Conservation (phyloP, 2,797 vertebrate species). For the Botia kubotai region DNA sequence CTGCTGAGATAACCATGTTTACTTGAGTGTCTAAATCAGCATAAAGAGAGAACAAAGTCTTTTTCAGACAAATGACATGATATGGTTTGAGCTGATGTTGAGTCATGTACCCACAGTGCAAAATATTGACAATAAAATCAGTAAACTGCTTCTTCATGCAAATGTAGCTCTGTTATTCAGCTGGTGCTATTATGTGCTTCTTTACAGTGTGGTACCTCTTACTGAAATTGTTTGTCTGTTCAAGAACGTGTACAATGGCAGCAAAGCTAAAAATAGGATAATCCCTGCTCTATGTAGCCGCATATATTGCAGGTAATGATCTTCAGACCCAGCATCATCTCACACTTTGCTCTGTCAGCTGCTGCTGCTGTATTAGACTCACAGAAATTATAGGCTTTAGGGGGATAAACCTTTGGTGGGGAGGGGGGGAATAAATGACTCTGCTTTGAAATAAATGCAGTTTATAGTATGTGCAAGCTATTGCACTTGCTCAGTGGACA, state of each 20-base stretch:
- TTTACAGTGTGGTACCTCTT: neutral
- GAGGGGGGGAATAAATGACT: constrained; percentile 69
- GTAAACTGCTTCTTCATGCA: neutral
- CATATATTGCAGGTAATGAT: constrained; percentile 60
- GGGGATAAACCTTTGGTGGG: constrained; percentile 70
- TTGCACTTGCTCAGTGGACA: constrained; percentile 5
- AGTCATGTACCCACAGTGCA: neutral
- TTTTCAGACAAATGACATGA: constrained; percentile 22
- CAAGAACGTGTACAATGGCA: constrained; percentile 11
- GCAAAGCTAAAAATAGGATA: constrained; percentile 63
- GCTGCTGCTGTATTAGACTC: constrained; percentile 61
- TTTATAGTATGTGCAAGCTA: constrained; percentile 21
- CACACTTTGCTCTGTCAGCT: constrained; percentile 46
- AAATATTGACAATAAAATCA: constrained; percentile 1
- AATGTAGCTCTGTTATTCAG: neutral
- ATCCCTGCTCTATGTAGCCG: constrained; percentile 53
- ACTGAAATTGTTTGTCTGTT: neutral
- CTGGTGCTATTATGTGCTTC: neutral
- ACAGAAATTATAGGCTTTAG: constrained; percentile 65
- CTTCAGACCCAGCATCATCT: constrained; percentile 60
- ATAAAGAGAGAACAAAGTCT: neutral
- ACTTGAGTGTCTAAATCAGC: neutral
- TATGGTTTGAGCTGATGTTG: constrained; percentile 9
- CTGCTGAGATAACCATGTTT: neutral
- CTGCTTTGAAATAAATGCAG: constrained; percentile 33